A percentile compares a stretch with the other conserved stretches of the same genome.
These are phyloP conservation scores for Arge pagana DNA, from an alignment of 2,888 invertebrate species.

Conservation along the genomic window DNA sequence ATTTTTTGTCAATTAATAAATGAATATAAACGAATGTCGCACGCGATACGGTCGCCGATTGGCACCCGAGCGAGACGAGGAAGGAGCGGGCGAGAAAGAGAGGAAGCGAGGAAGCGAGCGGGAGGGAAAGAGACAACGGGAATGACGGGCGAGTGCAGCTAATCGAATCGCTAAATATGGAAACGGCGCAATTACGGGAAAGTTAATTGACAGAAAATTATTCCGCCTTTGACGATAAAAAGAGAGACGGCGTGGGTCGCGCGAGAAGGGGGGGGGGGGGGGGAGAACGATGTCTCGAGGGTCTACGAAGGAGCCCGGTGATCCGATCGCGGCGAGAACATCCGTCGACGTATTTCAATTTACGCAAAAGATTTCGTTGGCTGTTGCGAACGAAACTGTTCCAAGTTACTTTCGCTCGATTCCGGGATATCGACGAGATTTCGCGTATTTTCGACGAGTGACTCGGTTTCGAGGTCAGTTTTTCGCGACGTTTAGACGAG, in stretches of 20 bases:
- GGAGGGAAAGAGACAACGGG: background rate
- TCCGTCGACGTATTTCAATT: conserved; percentile 5
- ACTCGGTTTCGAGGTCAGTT: no score
- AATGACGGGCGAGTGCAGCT: background rate
- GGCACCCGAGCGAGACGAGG: no score
- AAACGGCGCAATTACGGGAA: conserved; percentile 37
- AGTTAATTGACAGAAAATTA: conserved; percentile 19
- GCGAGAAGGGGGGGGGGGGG: conserved; percentile 4
- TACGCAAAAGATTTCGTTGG: conserved; percentile 16
- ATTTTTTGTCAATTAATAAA: no score
- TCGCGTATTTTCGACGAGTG: no score
- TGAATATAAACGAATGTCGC: no score
- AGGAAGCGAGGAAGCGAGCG: background rate
- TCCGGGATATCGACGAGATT: conserved; percentile 17
- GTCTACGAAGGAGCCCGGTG: conserved; percentile 6
- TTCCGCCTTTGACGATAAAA: no score
- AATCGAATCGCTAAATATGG: conserved; percentile 34
- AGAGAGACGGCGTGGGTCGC: no score
- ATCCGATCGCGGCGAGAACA: conserved; percentile 10
- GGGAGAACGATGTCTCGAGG: background rate
- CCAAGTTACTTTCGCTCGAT: conserved; percentile 16
- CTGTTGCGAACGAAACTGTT: conserved; percentile 14
- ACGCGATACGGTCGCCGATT: no score
- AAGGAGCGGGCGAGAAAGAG: no score
- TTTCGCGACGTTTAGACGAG: no score